These are phyloP conservation scores for Miichthys miiuy DNA, from an alignment of 2,797 vertebrate species.

Conservation along the genomic window DNA sequence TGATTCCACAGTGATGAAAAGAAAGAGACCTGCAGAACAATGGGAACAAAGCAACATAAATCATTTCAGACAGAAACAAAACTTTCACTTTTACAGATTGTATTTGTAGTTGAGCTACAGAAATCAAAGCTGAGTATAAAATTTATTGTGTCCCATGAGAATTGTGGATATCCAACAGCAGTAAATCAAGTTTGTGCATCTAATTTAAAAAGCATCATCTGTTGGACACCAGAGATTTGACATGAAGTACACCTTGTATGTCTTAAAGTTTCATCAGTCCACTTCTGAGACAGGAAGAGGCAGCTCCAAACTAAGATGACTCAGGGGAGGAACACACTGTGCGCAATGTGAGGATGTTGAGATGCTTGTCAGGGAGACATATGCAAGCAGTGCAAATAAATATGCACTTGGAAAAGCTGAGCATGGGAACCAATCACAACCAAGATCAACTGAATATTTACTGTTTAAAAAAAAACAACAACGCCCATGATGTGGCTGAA, in stretches of 20 bases:
- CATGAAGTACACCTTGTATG: background rate
- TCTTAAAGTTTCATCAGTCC: background rate
- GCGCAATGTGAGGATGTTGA: background rate
- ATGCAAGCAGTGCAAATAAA: too few species aligned
- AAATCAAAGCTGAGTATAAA: background rate
- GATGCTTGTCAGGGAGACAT: too few species aligned
- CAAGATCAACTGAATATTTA: background rate
- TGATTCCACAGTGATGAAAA: slow-evolving; percentile 99
- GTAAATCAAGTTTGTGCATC: too few species aligned
- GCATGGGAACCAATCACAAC: background rate
- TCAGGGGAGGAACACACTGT: background rate
- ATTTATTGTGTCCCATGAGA: background rate
- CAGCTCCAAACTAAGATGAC: too few species aligned
- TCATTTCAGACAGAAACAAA: background rate
- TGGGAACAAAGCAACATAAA: slow-evolving; percentile 3
- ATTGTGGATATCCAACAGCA: background rate
- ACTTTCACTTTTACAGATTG: background rate
- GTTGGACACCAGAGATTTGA: too few species aligned
- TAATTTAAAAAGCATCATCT: too few species aligned
- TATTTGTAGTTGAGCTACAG: background rate
- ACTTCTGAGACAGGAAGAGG: too few species aligned
- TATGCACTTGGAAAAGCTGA: too few species aligned
- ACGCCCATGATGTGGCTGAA: background rate
- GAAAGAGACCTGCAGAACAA: slow-evolving; percentile 92
- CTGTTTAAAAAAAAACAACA: background rate